Evolutionary conservation across 2,113 vertebrate species (phyloP).

Genomic region (Amazona guildingii): DNA sequence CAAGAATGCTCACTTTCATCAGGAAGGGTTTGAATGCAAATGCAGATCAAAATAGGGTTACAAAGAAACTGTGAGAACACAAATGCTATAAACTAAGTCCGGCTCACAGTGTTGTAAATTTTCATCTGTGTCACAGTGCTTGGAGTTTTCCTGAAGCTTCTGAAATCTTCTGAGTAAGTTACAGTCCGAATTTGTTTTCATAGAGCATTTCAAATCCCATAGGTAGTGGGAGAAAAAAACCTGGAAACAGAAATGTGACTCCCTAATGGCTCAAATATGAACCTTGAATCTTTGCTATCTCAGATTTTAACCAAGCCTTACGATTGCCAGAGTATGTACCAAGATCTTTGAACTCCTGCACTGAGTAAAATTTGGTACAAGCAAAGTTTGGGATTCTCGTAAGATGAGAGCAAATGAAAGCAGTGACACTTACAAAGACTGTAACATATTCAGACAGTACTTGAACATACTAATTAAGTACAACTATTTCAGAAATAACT

Average conservation of each 20-base stretch:
- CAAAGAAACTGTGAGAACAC: not conserved
- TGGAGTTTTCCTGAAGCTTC: not conserved
- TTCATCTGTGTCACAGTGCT: not conserved
- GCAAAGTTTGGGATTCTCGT: not conserved
- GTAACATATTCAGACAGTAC: not conserved
- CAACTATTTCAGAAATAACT: not conserved
- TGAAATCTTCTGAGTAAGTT: not conserved
- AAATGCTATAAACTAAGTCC: not conserved
- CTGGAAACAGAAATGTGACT: not conserved
- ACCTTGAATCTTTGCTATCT: not conserved
- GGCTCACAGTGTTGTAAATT: not conserved
- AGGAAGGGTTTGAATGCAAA: not conserved
- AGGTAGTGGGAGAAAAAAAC: not conserved
- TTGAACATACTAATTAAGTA: not conserved
- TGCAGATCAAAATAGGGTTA: not conserved
- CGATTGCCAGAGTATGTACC: fast-evolving
- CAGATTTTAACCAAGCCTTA: not conserved
- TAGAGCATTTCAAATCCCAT: not conserved
- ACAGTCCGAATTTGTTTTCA: not conserved
- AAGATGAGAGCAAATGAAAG: not conserved
- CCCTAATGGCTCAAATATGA: not conserved
- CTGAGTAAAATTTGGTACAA: not conserved
- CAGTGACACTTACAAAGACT: not conserved
- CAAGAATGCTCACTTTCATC: not conserved
- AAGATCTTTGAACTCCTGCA: not conserved